Evolutionary conservation across 2,888 invertebrate genomes (phyloP).

Genomic region (Amiota minor): DNA sequence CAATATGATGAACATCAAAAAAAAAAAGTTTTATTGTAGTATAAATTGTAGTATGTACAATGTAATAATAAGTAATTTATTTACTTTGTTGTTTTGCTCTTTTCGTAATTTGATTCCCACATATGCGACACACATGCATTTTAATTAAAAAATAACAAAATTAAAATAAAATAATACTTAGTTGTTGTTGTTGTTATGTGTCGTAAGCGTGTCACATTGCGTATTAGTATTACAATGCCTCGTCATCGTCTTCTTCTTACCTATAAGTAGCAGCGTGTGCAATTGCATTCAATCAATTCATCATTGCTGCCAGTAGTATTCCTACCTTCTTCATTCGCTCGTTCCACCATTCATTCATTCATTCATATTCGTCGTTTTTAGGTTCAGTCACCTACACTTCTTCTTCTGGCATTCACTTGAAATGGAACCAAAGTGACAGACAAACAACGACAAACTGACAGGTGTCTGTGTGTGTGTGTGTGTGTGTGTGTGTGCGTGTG

Average conservation of each 20-base stretch:
- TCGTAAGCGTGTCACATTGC: background rate
- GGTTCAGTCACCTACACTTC: constrained; percentile 8
- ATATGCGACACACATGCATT: constrained; percentile 50
- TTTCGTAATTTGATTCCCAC: constrained; percentile 61
- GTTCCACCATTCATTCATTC: background rate
- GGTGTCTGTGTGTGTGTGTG: background rate
- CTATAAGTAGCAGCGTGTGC: constrained; percentile 29
- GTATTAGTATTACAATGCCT: constrained; percentile 18
- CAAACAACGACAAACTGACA: background rate
- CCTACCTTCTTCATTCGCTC: background rate
- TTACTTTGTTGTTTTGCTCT: background rate
- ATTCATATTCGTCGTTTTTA: background rate
- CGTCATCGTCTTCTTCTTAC: constrained; percentile 13
- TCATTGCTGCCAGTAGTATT: constrained; percentile 35
- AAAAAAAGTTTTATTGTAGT: too few species aligned
- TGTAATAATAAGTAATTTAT: background rate
- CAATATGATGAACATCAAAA: background rate
- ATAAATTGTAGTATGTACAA: background rate
- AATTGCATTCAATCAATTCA: constrained; percentile 11
- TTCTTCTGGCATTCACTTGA: constrained; percentile 8
- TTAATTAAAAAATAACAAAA: constrained; percentile 62
- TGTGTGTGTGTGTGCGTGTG: background rate
- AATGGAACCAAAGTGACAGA: constrained; percentile 7
- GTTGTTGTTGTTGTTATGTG: background rate
- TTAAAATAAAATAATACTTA: constrained; percentile 39